Evolutionary conservation across 2,797 vertebrate species (phyloP), one percentile per base, ranked within the genome.

Genomic region (Sebastes aleutianus): DNA sequence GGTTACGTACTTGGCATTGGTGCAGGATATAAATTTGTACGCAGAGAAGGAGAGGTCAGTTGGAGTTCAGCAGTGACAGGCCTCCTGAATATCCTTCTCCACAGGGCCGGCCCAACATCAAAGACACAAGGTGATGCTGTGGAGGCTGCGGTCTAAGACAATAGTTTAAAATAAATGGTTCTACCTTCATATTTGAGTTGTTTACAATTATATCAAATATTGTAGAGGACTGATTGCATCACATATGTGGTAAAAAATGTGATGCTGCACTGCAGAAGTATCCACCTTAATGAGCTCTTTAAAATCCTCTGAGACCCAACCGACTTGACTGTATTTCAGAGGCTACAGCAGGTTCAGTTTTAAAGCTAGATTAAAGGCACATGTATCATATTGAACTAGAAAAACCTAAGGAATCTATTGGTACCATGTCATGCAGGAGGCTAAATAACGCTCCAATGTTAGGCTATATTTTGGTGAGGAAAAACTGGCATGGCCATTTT

Each of bases 21-120:
- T 65, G 85, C 74, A 80, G 63, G 66, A 78, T 87, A 89, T 87
- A 84, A 86, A 92, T 90, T 86, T 83, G 71, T 76, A 72, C 6
- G 31, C 27, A 43, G 80, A 79, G 70, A 66, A 71, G 59, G 69
- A 53, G 85, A 88, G 92, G 90, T 92, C 89, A 90, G 82, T 6
- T 27, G 83, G 85, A 92, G 92, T 93, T 92, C 93, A 93, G 59
- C 84, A 26, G 78, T 66, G 82, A 88, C 47, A 73, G 53, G 47
- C 70, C 66, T 85, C 80, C 63, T 75, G 67, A 80, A 79, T 66
- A 78, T 83, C 75, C 22, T 67, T 83, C 77, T 85, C 74, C 70
- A 72, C 70, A 29, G 63, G 26, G 39, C 39, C 20, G 26, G 70
- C 43, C n/a, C 3, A 70, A 84, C 76, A 85, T 90, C 82, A 85